Evolutionary conservation across 2,113 vertebrate genomes (phyloP), one percentile per base, ranked within the genome.

Genomic region (Xiphophorus hellerii): DNA sequence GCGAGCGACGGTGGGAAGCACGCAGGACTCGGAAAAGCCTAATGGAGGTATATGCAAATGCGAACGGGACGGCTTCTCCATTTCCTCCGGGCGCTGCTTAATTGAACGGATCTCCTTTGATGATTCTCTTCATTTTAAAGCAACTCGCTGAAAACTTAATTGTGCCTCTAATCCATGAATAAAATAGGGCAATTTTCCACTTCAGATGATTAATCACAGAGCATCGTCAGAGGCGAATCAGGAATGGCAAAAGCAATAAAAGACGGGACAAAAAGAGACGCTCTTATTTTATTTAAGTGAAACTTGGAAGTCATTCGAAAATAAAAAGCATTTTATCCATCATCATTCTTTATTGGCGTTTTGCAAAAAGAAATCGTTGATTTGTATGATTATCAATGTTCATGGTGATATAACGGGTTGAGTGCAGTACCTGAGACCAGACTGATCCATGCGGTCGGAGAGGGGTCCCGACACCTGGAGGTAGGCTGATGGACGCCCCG

Each of bases 401-500:
- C 5, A 14, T 0, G 20, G 15, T 17, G 44, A 20, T 48, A 20
- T 48, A 48, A 48, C 44, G 1, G 44, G 17, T 48, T 42, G 39
- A 15, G 39, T 42, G 12, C 28, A 37, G 27, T 96, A 99, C 97
- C 97, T 97, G 95, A 96, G 97, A 82, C 94, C 95, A 0, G 96
- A 94, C 81, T 93, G 95, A 61, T 96, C 96, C 1, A 92, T 88
- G 0, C 94, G 95, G 73, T 94, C 93, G 1, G 95, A 87, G 65
- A 94, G 88, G 14, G 78, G 22, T 9, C 90, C 93, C 31, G 96
- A 93, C 20, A 91, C 72, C 54, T 96, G 96, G 71, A 93, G 85
- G 86, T 94, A 96, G 39, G 90, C 44, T 0, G 92, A 77, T 4
- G 94, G 94, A 29, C 79, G 91, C 11, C 76, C 82, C 17, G 51